Conservation (phyloP, 2,797 vertebrate species). For the Columba guinea region DNA sequence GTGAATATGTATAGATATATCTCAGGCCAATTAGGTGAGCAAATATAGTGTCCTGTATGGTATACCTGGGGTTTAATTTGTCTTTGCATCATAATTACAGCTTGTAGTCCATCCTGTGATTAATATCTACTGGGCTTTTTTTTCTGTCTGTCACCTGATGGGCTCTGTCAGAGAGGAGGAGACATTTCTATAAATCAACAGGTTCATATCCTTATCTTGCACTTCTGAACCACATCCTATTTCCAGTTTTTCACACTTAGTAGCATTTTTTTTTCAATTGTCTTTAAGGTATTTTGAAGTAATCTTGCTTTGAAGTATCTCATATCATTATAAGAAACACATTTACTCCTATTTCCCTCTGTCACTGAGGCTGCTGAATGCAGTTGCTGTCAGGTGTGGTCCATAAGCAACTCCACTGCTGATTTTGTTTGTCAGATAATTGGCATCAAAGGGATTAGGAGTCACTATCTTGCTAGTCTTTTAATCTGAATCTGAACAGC, state of each 20-base stretch:
- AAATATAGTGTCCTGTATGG: not conserved
- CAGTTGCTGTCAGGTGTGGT: not conserved
- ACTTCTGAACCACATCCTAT: not conserved
- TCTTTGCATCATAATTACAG: not conserved
- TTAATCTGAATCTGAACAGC: not conserved
- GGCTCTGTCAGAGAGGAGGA: not conserved
- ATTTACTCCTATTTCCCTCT: not conserved
- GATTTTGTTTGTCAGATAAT: not conserved
- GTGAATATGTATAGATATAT: too few relatives aligned
- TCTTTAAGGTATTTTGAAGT: not conserved
- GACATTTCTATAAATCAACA: not conserved
- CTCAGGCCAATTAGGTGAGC: not conserved
- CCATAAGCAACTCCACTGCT: not conserved
- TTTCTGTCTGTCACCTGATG: not conserved
- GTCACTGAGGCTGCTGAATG: not conserved
- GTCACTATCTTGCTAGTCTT: not conserved
- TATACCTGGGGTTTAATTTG: not conserved
- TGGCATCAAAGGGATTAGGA: not conserved
- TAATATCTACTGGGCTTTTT: not conserved
- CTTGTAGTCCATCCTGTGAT: not conserved
- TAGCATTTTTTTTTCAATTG: not conserved
- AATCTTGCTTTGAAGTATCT: not conserved
- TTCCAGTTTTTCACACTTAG: not conserved
- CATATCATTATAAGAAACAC: not conserved
- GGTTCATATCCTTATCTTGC: not conserved